Base-by-base conservation (phyloP, 2,113 vertebrate genomes). In the Campylomormyrus tamandua region DNA sequence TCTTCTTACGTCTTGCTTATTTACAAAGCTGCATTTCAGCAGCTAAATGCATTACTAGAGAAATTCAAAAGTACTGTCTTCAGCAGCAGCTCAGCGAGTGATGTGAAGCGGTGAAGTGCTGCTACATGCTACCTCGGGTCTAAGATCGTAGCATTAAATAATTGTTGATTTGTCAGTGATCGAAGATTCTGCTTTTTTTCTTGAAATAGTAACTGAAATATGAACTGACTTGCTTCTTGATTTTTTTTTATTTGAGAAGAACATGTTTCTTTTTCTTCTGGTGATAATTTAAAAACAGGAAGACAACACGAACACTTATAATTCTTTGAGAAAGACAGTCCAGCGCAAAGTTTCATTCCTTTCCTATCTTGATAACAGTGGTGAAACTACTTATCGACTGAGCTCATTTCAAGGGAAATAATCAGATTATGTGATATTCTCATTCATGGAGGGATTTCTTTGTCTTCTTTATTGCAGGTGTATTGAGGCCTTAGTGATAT, bases 401-500 rank as follows among this genome's bases (percentile, higher is more conserved):
- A 80, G 39, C 35, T 19, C 31, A 80, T 80, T 39, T 80, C 74
- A 80, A 80, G 35, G 74, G 15, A 19, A 80, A 80, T 42, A 39
- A 8, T 19, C 31, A 42, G 31, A n/a, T 85, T 10, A 10, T 21
- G 45, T 49, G 10, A 85, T 70, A 70, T 27, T 88, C 1, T 88
- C 11, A 88, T 13, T 80, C 4, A 27, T n/a, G 3, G 17, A 42
- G 35, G 19, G 3, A 2, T 42, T 66, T 11, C 31, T 21, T 45
- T 74, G n/a, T 39, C 6, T 13, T 10, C 45, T 10, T 1, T 93
- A 84, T 87, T 90, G 19, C 95, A 99, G 98, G 95, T 99, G 98
- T 88, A 24, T 98, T n/a, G 98, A 99, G 92, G 98, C 98, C 11
- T 92, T 99, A 91, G 77, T 97, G 89, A 95, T 98, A 62, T 99